These are phyloP conservation scores for Heliothis peltigera DNA, from an alignment of 2,888 invertebrate genomes.

Conservation along the genomic window DNA sequence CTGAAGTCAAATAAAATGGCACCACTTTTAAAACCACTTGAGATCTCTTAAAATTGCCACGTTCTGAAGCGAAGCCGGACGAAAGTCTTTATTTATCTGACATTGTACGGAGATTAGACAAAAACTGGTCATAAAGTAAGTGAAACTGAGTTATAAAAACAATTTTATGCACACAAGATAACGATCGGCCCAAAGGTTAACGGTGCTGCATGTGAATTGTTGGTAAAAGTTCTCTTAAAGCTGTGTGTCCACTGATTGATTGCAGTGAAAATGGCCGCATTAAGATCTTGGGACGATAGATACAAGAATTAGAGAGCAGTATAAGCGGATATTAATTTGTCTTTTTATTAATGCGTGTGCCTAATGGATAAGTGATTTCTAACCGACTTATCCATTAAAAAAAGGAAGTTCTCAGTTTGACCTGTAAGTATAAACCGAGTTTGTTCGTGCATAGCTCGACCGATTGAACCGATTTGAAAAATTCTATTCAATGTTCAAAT, in stretches of 20 bases:
- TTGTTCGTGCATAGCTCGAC: too few species aligned
- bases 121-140: conserved; percentile 49
- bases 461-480: too few species aligned
- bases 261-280: conserved; percentile 35
- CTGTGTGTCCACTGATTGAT: conserved; percentile 33
- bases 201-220: conserved; percentile 52
- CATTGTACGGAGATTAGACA: conserved; percentile 43
- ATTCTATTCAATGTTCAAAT: too few species aligned
- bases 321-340: conserved; percentile 27
- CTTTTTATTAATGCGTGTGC: background rate
- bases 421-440: too few species aligned
- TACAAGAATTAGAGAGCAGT: conserved; percentile 39
- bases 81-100: conserved; percentile 51
- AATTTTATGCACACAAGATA: conserved; percentile 58
- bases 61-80: conserved; percentile 20
- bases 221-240: conserved; percentile 48
- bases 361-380: too few species aligned
- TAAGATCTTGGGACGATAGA: conserved; percentile 9
- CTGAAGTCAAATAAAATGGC: conserved; percentile 31
- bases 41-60: conserved; percentile 33
- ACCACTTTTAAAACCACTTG: conserved; percentile 33
- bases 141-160: conserved; percentile 59
- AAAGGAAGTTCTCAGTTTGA: too few species aligned
- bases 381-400: too few species aligned
- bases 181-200: conserved; percentile 63